Base-by-base conservation (phyloP, 2,888 invertebrate genomes). In the Raillietiella orientalis region DNA sequence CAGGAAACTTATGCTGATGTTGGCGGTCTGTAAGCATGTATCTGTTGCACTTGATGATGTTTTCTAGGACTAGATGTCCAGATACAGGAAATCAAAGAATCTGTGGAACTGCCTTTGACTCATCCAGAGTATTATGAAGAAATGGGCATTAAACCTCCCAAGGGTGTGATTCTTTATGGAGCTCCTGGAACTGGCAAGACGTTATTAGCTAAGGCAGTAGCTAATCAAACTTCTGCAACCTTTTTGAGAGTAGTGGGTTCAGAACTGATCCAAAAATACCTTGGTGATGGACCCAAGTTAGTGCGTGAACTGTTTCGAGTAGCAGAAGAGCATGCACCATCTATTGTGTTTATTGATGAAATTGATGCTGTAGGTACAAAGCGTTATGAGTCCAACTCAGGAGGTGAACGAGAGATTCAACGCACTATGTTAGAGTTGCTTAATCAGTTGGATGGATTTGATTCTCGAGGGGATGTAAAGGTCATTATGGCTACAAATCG, bases 111-210 rank as follows among this genome's bases (percentile, higher is more conserved):
- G 32, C 96, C 96, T 0, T 51, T 96, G 11, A 99, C 96, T 9
- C 96, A 99, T 54, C 96, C 96, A 2, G 96, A 99, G 47, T 93
- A 93, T 49, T 96, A 96, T 45, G 93, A 99, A 48, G 96, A 96
- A 52, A 96, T 96, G 93, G 96, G 96, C 24, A 96, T 99, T 37
- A 84, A 87, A 43, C 93, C 96, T 9, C 96, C 96, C 0, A 96
- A 96, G 45, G 96, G 96, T 35, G 93, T 96, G 2, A 96, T 96
- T 41, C 55, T 96, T 19, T 96, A 96, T 48, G 96, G 93, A 0
- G 71, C 74, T 11, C 96, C 96, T 1, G 96, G 96, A 23, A 99
- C 93, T 11, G 96, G 93, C 25, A 96, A 96, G 51, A 96, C 96
- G 0, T 52, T 96, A 21, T 52, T 96, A 28, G 96, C 96, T 5